Evolutionary conservation across 2,888 invertebrate genomes (phyloP), one percentile per base, ranked within the genome.

Genomic region (Scaptomyza flava): DNA sequence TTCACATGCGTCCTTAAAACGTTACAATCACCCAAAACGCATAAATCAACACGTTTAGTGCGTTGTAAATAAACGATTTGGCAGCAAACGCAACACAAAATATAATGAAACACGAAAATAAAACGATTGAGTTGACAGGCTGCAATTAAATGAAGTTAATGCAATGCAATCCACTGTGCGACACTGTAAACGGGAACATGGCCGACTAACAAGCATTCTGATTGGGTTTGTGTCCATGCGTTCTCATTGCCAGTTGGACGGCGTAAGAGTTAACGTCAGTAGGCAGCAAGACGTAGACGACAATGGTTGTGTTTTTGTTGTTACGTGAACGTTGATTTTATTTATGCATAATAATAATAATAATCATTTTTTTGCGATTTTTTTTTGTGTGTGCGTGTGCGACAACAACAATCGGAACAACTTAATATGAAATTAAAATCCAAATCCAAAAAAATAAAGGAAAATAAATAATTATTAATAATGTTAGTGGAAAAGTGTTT

Each of bases 221-320:
- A 73, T 74, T 74, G 74, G 74, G 36, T 73, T 72, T 47, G 74
- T 77, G 68, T 74, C 78, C 63, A 73, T 63, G 57, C 76, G 68
- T 77, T 73, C 78, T 77, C 78, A 75, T 77, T 77, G 74, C 78
- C 63, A 75, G 78, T 75, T 75, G 11, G 71, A 76, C 66, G 76
- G 72, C 76, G 76, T 59, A 66, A 77, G 72, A 70, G 76, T 75
- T 74, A 75, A 76, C 75, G 77, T 79, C 85, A 89, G 89, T 87
- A 82, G 79, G 79, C 81, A 80, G 81, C 79, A 80, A 89, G 85
- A 85, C 86, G 85, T 87, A 84, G 89, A 79, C 82, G 85, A 89
- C 84, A 87, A 89, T 90, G 90, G 90, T 90, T 89, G 89, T 89
- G 85, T 77, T 80, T 75, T 77, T 82, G 81, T 83, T 83, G 86